phyloP scores from a whole-genome alignment of 1,140 invertebrate species.

The Copidosoma floridanum region DNA sequence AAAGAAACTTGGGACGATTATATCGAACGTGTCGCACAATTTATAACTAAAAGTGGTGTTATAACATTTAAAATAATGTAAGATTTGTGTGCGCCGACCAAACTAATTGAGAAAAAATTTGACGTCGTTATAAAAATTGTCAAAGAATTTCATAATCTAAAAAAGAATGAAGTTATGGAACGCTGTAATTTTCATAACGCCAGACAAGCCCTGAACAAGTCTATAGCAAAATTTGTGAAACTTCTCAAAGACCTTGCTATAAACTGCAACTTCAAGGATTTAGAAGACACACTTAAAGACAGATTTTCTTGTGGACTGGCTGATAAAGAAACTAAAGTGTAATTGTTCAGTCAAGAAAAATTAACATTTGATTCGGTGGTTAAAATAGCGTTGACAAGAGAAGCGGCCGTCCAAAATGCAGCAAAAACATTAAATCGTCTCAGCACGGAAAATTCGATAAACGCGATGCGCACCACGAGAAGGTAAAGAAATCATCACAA shows the following conservation, averaged over 20 bases:
- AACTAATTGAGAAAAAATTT: slow-evolving; percentile 2
- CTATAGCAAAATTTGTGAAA: not conserved
- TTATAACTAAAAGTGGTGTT: slow-evolving; percentile 10
- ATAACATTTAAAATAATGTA: slow-evolving; percentile 10
- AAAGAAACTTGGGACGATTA: no score
- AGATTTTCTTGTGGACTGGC: not conserved
- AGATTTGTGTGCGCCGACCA: slow-evolving; percentile 15
- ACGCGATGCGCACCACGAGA: no score
- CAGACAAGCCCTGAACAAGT: not conserved
- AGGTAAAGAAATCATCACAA: no score
- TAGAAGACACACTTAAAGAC: not conserved
- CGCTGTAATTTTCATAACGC: not conserved
- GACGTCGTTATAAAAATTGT: slow-evolving; percentile 14
- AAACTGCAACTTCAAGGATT: slow-evolving; percentile 6
- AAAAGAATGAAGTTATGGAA: slow-evolving; percentile 1
- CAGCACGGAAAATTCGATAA: no score
- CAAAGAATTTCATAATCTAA: slow-evolving; percentile 13
- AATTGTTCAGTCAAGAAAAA: not conserved
- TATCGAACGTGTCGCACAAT: not conserved
- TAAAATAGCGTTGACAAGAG: not conserved
- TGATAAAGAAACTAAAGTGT: not conserved
- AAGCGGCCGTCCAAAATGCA: not conserved
- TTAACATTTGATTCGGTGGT: not conserved
- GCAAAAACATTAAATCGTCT: not conserved
- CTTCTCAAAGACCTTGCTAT: not conserved